phyloP scores from a whole-genome alignment of 2,113 vertebrate species.

The Vireo altiloquus region DNA sequence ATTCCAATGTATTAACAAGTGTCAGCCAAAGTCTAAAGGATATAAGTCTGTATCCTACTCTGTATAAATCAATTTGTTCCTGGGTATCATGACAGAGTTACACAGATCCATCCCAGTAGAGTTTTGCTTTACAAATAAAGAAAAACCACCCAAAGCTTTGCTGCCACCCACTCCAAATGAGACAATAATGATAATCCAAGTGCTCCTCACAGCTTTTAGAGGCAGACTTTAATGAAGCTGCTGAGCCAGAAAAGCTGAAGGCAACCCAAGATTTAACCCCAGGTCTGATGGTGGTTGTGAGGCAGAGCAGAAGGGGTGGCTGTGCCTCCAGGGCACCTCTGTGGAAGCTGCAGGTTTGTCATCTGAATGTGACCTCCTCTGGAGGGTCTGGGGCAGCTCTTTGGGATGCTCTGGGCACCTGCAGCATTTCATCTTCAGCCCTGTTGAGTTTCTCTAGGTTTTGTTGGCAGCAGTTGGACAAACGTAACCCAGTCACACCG shows the following conservation, averaged over 20 bases:
- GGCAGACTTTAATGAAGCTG: background rate
- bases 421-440: background rate
- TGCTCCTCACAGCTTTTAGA: background rate
- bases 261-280: background rate
- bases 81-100: background rate
- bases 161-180: background rate
- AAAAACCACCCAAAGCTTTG: background rate
- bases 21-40: background rate
- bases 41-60: background rate
- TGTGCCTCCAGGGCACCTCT: background rate
- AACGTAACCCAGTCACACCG: background rate
- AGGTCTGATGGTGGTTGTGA: background rate
- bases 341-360: too few relatives aligned
- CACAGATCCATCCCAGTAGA: background rate
- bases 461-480: background rate
- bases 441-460: accelerated
- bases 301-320: background rate
- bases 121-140: background rate
- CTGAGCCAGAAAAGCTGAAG: background rate
- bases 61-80: background rate
- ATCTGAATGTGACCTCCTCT: too few relatives aligned
- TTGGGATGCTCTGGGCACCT: too few relatives aligned
- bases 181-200: background rate
- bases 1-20: background rate
- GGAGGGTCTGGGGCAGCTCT: background rate